phyloP scores from a whole-genome alignment of 2,797 vertebrate species.

The Microcaecilia unicolor region DNA sequence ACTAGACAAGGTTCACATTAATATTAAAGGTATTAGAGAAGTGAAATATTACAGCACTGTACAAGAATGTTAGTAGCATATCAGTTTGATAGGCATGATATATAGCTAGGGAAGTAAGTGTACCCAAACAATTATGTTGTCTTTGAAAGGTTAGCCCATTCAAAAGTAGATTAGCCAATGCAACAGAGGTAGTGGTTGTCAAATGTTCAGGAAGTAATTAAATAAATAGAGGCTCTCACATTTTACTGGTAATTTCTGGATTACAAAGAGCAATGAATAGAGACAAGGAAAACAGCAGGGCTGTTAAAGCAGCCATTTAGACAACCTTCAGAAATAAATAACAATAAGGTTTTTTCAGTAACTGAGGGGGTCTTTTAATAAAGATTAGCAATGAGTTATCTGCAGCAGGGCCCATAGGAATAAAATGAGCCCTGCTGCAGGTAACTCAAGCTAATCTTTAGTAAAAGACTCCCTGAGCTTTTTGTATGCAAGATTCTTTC shows the following conservation, averaged over 20 bases:
- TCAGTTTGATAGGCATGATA: conserved; percentile 59
- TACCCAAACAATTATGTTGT: conserved; percentile 55
- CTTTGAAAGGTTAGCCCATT: conserved; percentile 57
- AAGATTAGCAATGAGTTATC: too few species aligned
- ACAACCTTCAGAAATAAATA: conserved; percentile 27
- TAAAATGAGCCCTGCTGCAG: too few species aligned
- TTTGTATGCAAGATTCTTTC: too few species aligned
- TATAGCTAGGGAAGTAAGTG: conserved; percentile 56
- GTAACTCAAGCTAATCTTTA: too few species aligned
- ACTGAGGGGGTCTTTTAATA: too few species aligned
- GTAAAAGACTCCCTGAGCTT: too few species aligned
- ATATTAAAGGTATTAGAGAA: conserved; percentile 23
- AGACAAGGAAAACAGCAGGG: conserved; percentile 61
- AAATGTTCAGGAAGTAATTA: conserved; percentile 68
- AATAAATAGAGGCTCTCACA: conserved; percentile 54
- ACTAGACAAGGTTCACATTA: conserved; percentile 14
- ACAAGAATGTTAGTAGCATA: conserved; percentile 44
- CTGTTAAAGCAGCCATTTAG: conserved; percentile 34
- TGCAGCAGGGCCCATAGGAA: too few species aligned
- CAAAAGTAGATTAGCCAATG: conserved; percentile 52
- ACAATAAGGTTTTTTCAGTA: conserved; percentile 1
- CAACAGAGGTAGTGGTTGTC: conserved; percentile 43
- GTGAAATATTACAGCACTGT: conserved; percentile 16
- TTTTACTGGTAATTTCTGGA: conserved; percentile 56
- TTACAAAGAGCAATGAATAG: conserved; percentile 63